phyloP scores from a whole-genome alignment of 2,888 invertebrate genomes.

The Limulus polyphemus region DNA sequence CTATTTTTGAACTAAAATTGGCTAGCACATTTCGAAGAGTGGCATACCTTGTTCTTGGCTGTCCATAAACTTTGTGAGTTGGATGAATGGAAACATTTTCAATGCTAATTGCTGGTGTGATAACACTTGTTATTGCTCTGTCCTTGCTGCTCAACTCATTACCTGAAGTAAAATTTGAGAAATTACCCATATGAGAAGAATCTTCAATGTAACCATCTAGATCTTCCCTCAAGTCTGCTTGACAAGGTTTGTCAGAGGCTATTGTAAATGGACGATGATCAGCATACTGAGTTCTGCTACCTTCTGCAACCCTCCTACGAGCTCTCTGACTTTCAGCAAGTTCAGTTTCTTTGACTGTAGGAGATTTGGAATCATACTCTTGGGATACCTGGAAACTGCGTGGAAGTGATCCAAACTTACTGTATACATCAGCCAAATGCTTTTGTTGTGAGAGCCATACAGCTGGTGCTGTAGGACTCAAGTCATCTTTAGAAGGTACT shows the following conservation, averaged over 20 bases:
- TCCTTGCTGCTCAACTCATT: conserved; percentile 35
- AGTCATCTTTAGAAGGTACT: conserved; percentile 25
- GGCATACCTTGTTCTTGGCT: conserved; percentile 42
- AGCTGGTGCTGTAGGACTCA: conserved; percentile 50
- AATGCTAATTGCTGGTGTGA: conserved; percentile 40
- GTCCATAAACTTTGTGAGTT: conserved; percentile 60
- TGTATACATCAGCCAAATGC: conserved; percentile 50
- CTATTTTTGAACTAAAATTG: conserved; percentile 29
- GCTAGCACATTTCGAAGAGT: conserved; percentile 32
- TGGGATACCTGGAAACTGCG: conserved; percentile 52
- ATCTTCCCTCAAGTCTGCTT: conserved; percentile 53
- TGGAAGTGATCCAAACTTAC: conserved; percentile 63
- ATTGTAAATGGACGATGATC: conserved; percentile 52
- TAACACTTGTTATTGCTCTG: conserved; percentile 25
- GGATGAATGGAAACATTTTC: conserved; percentile 48
- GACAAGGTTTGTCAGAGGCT: conserved; percentile 50
- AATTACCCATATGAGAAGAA: conserved; percentile 1
- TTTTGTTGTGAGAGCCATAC: conserved; percentile 59
- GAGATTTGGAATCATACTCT: no score
- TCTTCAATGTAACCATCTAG: conserved; percentile 39
- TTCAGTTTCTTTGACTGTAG: not conserved
- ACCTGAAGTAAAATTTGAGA: conserved; percentile 32
- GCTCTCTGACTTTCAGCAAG: conserved; percentile 6
- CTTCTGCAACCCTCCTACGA: conserved; percentile 9
- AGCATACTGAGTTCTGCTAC: conserved; percentile 4